Evolutionary conservation across 2,888 invertebrate species (phyloP), one percentile per base, ranked within the genome.

Genomic region (Drosophila subsilvestris): DNA sequence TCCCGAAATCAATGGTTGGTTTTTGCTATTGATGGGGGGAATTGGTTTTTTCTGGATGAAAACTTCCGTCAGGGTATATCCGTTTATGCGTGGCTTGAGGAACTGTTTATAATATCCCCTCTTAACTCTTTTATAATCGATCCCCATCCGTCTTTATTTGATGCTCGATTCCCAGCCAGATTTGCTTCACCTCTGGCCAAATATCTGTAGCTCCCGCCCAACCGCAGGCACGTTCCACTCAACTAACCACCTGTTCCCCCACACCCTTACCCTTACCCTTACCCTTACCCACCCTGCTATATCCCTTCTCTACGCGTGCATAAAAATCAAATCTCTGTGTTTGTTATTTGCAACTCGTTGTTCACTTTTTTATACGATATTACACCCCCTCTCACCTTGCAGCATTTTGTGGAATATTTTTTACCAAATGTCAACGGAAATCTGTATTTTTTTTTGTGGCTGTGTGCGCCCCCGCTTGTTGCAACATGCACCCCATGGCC

Each of bases 261-360:
- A 18, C 37, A 44, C 44, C 44, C 12, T 45, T 25, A 5, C 3
- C 3, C 32, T 3, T 20, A 8, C n/a, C 18, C 54, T 32, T n/a
- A 44, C 44, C 44, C 12, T 45, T 25, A 5, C 3, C 3, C 32
- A 8, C n/a, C 18, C 54, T 32, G n/a, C 48, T 66, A 32, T 29
- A 32, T 12, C 61, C 59, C 50, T 63, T 68, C 76, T 66, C 68
- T 69, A 83, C 73, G 80, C 83, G 88, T 84, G 83, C 83, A 84
- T 84, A 83, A 84, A 88, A 84, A 86, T 88, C 88, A 84, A 86
- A 84, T 88, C 84, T 80, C 76, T 62, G 70, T 78, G 74, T 86
- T 76, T 79, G 80, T 78, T 86, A 76, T 87, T 80, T 86, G 80
- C 86, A 73, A 82, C 80, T 84, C 68, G 54, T 62, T 79, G 73